These are phyloP conservation scores for Heliothis subflexa DNA, from an alignment of 1,140 invertebrate species.

Conservation along the genomic window DNA sequence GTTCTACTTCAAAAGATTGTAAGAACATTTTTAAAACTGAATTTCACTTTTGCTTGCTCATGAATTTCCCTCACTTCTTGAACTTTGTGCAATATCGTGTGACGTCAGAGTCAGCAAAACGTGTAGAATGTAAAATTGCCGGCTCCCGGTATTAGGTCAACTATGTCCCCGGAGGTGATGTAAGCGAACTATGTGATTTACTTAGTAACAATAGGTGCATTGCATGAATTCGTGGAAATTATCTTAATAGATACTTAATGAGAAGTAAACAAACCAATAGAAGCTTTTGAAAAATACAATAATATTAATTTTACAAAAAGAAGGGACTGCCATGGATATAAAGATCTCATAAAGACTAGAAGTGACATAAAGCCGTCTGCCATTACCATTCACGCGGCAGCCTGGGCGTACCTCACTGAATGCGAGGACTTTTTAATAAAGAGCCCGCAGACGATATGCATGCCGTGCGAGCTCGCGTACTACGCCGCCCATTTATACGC, in stretches of 20 bases:
- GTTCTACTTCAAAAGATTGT: conserved; percentile 12
- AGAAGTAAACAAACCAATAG: background rate
- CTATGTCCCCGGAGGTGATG: background rate
- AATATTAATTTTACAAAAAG: too few relatives aligned
- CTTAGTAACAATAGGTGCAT: background rate
- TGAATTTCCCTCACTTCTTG: conserved; percentile 28
- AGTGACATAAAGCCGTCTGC: background rate
- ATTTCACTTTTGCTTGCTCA: conserved; percentile 18
- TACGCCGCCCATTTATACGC: conserved; percentile 4
- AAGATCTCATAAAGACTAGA: conserved; percentile 9
- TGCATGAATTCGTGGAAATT: too few relatives aligned
- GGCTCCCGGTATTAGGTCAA: background rate
- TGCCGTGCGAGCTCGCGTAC: conserved; percentile 13
- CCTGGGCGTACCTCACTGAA: background rate
- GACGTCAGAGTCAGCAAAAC: conserved; percentile 22
- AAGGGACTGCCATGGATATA: background rate
- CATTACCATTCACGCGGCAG: conserved; percentile 25
- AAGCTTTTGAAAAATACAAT: background rate
- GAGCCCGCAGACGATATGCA: conserved; percentile 31
- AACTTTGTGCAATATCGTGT: conserved; percentile 30
- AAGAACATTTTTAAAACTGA: conserved; percentile 26
- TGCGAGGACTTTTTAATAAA: conserved; percentile 41
- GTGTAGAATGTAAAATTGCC: conserved; percentile 29
- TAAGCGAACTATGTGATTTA: background rate
- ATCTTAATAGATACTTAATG: background rate